phyloP scores from a whole-genome alignment of 2,888 invertebrate species.

The Apodemia mormo region DNA sequence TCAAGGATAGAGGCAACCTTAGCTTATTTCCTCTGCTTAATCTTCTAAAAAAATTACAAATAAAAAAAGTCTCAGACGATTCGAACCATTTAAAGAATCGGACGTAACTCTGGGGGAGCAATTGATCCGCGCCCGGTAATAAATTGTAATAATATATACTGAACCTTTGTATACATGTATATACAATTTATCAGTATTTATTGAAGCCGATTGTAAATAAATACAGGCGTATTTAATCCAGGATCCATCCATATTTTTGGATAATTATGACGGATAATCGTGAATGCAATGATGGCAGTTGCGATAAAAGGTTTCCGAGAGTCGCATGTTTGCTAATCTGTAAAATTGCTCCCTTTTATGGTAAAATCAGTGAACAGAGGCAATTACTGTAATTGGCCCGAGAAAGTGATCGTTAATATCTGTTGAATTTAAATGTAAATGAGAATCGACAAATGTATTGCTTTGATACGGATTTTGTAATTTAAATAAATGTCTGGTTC shows the following conservation, averaged over 20 bases:
- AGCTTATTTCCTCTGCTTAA: no score
- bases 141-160: no score
- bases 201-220: background rate
- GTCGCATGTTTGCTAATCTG: slow-evolving; percentile 18
- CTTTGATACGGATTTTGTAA: background rate
- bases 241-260: background rate
- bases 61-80: no score
- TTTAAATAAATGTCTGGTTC: background rate
- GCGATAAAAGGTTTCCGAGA: slow-evolving; percentile 23
- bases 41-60: no score
- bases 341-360: slow-evolving; percentile 19
- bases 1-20: no score
- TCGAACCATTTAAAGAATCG: no score
- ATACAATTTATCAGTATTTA: no score
- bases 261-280: slow-evolving; percentile 9
- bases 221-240: background rate
- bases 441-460: slow-evolving; percentile 9
- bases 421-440: slow-evolving; percentile 14
- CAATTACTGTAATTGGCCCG: slow-evolving; percentile 12
- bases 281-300: slow-evolving; percentile 2
- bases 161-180: no score
- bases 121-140: no score
- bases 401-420: slow-evolving; percentile 16
- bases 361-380: slow-evolving; percentile 13
- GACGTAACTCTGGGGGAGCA: no score